phyloP scores from a whole-genome alignment of 2,113 vertebrate genomes.

The Myrmecophaga tridactyla region DNA sequence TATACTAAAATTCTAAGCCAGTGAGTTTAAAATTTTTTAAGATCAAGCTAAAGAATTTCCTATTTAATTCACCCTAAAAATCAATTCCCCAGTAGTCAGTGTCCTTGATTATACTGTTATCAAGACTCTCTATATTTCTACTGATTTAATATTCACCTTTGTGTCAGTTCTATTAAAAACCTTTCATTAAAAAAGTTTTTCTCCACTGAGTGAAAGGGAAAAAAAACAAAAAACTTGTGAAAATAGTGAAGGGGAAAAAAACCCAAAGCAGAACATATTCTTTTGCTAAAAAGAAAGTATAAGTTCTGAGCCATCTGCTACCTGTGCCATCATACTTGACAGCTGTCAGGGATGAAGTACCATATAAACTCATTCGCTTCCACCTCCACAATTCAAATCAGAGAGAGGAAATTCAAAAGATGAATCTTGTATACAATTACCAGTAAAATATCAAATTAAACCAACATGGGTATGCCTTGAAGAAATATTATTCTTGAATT shows the following conservation, averaged over 20 bases:
- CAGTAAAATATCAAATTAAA: conserved; percentile 27
- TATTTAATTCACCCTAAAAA: background rate
- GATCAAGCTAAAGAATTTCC: background rate
- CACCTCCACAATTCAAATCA: background rate
- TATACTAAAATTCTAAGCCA: background rate
- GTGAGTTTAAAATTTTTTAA: background rate
- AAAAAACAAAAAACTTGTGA: background rate
- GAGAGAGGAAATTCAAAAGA: background rate
- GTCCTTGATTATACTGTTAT: background rate
- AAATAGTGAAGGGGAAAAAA: background rate
- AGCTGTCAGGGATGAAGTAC: background rate
- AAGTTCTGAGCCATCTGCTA: conserved; percentile 4
- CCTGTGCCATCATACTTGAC: background rate
- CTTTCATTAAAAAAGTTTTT: background rate
- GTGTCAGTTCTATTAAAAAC: background rate
- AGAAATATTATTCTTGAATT: background rate
- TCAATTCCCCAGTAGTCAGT: background rate
- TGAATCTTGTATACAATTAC: background rate
- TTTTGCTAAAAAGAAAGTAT: background rate
- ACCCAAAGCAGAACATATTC: background rate
- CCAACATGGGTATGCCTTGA: background rate
- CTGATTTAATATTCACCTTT: background rate
- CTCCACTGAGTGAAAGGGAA: background rate
- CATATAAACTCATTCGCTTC: background rate
- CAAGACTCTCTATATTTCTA: background rate